Percentiles rank a stretch among this genome's conserved stretches.
These are phyloP conservation scores for Diarsia dahlii DNA, from an alignment of 2,888 invertebrate species.

Conservation along the genomic window DNA sequence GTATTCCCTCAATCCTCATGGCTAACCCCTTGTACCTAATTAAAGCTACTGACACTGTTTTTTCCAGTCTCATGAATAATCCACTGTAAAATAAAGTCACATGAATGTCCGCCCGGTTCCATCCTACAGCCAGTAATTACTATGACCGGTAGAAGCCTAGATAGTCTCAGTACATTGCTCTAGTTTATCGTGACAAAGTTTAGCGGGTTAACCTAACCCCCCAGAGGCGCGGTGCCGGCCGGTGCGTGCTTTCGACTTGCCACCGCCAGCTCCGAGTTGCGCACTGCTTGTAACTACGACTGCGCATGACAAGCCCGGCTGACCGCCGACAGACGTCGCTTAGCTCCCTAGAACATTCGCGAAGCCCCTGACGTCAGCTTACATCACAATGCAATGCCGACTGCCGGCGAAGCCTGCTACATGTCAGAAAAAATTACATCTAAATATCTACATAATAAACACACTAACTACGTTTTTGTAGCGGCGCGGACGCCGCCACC, in stretches of 20 bases:
- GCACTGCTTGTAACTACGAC: conserved; percentile 42
- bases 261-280: conserved; percentile 52
- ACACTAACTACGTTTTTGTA: conserved; percentile 25
- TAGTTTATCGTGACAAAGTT: conserved; percentile 53
- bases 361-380: conserved; percentile 76
- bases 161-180: conserved; percentile 52
- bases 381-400: conserved; percentile 72
- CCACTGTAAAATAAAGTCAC: conserved; percentile 3
- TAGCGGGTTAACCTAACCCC: conserved; percentile 60
- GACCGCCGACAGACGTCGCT: conserved; percentile 69
- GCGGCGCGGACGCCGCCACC: background rate
- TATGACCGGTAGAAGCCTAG: conserved; percentile 34
- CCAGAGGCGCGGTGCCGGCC: conserved; percentile 35
- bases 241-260: conserved; percentile 43
- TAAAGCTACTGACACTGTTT: background rate
- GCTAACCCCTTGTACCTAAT: background rate
- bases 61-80: background rate
- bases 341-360: conserved; percentile 76
- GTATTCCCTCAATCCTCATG: too few relatives aligned
- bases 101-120: conserved; percentile 20
- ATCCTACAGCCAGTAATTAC: conserved; percentile 18
- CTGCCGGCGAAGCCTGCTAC: conserved; percentile 55
- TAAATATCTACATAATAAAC: conserved; percentile 61
- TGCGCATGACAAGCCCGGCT: conserved; percentile 67
- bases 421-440: conserved; percentile 48